Percentiles rank a stretch among this genome's conserved stretches.
These are phyloP conservation scores for Spatulosminthurus flaviceps DNA, from an alignment of 2,888 invertebrate genomes.

Conservation along the genomic window DNA sequence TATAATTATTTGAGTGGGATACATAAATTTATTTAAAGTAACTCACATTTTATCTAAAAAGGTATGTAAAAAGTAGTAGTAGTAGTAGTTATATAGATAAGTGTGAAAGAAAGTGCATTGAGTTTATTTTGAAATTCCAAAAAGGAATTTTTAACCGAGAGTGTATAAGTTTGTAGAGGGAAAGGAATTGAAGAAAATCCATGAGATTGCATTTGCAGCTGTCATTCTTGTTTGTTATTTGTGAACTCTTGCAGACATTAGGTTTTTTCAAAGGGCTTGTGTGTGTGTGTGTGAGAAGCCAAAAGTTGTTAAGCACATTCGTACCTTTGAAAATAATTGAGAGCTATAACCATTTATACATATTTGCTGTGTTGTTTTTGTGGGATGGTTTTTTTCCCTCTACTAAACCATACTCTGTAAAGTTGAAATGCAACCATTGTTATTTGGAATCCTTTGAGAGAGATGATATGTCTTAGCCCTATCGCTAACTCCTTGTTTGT, in stretches of 20 bases:
- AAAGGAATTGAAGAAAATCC: background rate
- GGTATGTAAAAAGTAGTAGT: too few relatives aligned
- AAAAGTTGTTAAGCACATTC: background rate
- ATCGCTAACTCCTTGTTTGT: background rate
- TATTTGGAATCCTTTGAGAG: background rate
- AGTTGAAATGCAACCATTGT: constrained; percentile 7
- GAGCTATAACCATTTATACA: constrained; percentile 13
- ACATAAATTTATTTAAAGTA: too few relatives aligned
- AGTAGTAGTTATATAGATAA: too few relatives aligned
- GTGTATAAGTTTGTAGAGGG: background rate
- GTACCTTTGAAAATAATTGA: constrained; percentile 1
- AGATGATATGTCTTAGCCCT: background rate
- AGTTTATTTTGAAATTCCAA: too few relatives aligned
- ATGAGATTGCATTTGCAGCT: constrained; percentile 8
- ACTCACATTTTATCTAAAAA: too few relatives aligned
- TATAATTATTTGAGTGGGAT: too few relatives aligned
- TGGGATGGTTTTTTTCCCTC: constrained; percentile 1
- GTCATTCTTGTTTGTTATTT: constrained; percentile 7
- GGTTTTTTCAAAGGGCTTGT: background rate
- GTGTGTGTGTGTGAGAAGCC: too few relatives aligned
- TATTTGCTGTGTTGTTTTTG: background rate
- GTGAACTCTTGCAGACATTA: background rate
- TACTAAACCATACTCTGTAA: too few relatives aligned
- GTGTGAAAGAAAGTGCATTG: too few relatives aligned
- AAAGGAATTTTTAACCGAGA: background rate